Conservation (phyloP, 2,797 vertebrate species). For the Percopsis omiscomaycus region DNA sequence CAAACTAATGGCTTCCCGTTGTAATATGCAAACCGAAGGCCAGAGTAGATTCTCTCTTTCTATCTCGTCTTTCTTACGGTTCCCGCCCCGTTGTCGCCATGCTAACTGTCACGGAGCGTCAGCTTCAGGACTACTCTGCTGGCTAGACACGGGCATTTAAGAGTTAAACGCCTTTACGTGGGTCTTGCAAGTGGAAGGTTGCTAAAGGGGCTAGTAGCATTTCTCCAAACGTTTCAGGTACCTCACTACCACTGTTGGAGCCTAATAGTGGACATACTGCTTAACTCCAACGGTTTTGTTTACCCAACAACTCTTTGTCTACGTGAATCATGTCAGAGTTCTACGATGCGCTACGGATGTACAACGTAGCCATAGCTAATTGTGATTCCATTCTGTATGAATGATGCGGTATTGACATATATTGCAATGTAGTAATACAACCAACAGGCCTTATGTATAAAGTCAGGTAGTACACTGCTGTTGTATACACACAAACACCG, state of each 20-base stretch:
- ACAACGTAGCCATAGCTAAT: slow-evolving; percentile 36
- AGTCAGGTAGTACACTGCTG: slow-evolving; percentile 18
- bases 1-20: slow-evolving; percentile 15
- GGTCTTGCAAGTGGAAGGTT: no score
- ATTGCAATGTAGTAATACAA: slow-evolving; percentile 68
- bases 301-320: not conserved
- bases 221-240: no score
- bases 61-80: not conserved
- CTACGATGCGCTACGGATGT: not conserved
- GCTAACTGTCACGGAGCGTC: no score
- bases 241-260: slow-evolving; percentile 35
- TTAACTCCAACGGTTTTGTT: no score
- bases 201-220: no score
- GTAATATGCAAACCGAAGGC: slow-evolving; percentile 20
- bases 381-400: slow-evolving; percentile 62
- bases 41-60: not conserved
- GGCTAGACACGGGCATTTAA: not conserved
- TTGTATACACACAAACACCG: slow-evolving; percentile 45
- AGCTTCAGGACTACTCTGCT: not conserved
- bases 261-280: slow-evolving; percentile 13
- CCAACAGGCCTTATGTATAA: slow-evolving; percentile 35
- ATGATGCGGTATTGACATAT: slow-evolving; percentile 73
- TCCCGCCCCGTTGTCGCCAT: no score
- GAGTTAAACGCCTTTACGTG: not conserved
- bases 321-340: not conserved